Evolutionary conservation across 2,113 vertebrate genomes (phyloP).

Genomic region (Cynoglossus semilaevis): DNA sequence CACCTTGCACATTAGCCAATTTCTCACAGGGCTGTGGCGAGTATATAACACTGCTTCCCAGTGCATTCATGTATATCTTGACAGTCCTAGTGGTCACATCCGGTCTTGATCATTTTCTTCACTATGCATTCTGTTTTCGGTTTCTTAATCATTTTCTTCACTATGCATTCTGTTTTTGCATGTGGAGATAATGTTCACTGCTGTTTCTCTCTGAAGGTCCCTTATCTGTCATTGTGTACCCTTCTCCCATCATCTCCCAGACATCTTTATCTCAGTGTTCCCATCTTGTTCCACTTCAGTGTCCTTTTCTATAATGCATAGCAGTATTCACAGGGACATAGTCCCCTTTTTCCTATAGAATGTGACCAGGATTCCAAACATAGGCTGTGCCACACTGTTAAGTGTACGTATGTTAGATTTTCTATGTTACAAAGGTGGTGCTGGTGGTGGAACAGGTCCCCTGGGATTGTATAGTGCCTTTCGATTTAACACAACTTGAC

Average conservation of each 20-base stretch:
- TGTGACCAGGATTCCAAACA: conserved; percentile 49
- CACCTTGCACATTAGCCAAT: too few relatives aligned
- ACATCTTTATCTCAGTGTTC: conserved; percentile 59
- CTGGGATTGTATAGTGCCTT: conserved; percentile 45
- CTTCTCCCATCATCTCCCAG: conserved; percentile 35
- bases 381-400: conserved; percentile 22
- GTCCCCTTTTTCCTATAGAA: conserved; percentile 23
- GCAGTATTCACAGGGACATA: conserved; percentile 21
- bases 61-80: too few relatives aligned
- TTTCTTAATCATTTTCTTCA: conserved; percentile 10
- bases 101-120: neutral
- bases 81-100: too few relatives aligned
- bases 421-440: conserved; percentile 20
- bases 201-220: conserved; percentile 26
- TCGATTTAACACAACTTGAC: conserved; percentile 60
- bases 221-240: conserved; percentile 57
- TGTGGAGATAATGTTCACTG: conserved; percentile 25
- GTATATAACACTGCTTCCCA: too few relatives aligned
- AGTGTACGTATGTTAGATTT: conserved; percentile 23
- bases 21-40: too few relatives aligned
- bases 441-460: conserved; percentile 42
- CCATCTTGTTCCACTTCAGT: conserved; percentile 55
- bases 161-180: conserved; percentile 10
- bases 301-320: conserved; percentile 54
- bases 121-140: conserved; percentile 4